Evolutionary conservation across 37 sponge, comb jelly and placozoan species (phyloP).

Genomic region (Diacarnus erythraeanus): DNA sequence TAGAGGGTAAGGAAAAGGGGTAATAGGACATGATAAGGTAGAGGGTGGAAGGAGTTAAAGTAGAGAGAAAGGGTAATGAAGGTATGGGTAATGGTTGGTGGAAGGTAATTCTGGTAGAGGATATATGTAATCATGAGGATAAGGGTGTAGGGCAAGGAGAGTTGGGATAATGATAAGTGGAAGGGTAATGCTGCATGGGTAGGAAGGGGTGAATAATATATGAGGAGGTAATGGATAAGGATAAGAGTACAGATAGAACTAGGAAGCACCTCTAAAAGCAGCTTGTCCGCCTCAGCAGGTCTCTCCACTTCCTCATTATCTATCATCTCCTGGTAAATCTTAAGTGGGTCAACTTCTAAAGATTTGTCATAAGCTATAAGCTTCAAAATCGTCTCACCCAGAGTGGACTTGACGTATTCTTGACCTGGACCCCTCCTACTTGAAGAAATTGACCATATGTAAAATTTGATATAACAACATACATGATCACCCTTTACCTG

Average conservation of each 20-base stretch:
- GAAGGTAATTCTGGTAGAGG: no score
- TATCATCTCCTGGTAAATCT: slow-evolving; percentile 78
- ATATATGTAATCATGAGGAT: no score
- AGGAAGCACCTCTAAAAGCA: slow-evolving; percentile 8
- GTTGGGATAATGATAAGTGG: background rate
- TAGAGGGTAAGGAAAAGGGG: background rate
- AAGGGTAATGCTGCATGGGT: background rate
- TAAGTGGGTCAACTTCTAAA: slow-evolving; percentile 84
- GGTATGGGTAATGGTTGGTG: no score
- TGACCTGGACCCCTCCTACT: slow-evolving; percentile 83
- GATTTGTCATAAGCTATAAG: slow-evolving; percentile 44
- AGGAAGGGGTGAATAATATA: background rate
- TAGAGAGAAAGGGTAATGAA: background rate
- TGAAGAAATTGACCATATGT: background rate
- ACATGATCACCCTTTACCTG: background rate
- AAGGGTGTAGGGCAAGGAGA: no score
- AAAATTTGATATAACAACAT: background rate
- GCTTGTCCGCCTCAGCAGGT: slow-evolving; percentile 33
- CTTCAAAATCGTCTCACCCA: slow-evolving; percentile 55
- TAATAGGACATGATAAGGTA: background rate
- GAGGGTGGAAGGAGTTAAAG: background rate
- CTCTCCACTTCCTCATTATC: slow-evolving; percentile 66
- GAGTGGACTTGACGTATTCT: slow-evolving; percentile 69
- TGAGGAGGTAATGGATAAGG: background rate
- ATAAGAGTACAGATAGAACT: no score